A percentile compares a stretch with the other conserved stretches of the same genome.
Evolutionary conservation across 2,797 vertebrate species (phyloP).

Genomic region (Hylomyscus alleni): DNA sequence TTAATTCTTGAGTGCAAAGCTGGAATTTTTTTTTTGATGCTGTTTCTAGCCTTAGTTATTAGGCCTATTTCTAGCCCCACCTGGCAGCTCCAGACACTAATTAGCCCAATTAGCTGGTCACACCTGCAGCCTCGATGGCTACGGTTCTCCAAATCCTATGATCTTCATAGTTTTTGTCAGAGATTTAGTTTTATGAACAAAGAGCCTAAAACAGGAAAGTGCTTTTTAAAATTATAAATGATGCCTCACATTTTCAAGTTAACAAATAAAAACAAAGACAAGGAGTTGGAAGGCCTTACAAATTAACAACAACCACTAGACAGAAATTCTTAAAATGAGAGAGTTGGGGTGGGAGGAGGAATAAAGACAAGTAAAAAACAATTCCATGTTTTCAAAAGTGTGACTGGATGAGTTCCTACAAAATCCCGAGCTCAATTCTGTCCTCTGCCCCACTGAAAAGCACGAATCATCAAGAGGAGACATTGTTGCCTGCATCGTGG

Average conservation of each 20-base stretch:
- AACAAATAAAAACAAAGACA: conserved; percentile 58
- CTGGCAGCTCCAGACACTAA: conserved; percentile 23
- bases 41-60: not conserved
- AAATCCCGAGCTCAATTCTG: not conserved
- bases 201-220: conserved; percentile 51
- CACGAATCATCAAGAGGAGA: not conserved
- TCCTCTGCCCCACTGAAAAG: not conserved
- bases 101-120: not conserved
- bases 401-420: not conserved
- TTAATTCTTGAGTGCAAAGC: not conserved
- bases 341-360: not conserved
- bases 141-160: not conserved
- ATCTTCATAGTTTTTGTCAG: conserved; percentile 12
- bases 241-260: conserved; percentile 38
- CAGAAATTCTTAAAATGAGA: not conserved
- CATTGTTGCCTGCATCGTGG: fast-evolving
- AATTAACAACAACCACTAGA: conserved; percentile 6
- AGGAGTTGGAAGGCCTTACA: conserved; percentile 16
- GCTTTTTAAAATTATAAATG: not conserved
- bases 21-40: not conserved
- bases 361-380: not conserved
- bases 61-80: conserved; percentile 13
- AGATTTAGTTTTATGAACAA: conserved; percentile 32
- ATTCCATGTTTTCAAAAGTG: not conserved
- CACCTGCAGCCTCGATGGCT: not conserved